Base-by-base conservation (phyloP, 2,797 vertebrate species). In the Sebastiscus tertius region DNA sequence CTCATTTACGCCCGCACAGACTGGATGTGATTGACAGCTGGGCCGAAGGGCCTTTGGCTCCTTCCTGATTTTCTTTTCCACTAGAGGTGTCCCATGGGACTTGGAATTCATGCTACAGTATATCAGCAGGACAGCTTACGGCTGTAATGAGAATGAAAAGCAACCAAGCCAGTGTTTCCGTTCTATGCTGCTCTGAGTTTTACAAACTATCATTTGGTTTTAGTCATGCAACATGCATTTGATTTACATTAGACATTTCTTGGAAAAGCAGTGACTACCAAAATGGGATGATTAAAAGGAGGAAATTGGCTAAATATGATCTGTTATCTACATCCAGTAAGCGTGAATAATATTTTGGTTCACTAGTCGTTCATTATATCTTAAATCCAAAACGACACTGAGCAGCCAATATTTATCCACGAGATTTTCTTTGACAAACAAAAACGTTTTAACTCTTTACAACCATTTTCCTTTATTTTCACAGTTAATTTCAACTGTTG, bases 21-120 rank as follows among this genome's bases (percentile, higher is more conserved):
- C 60, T 67, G 65, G 81, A 80, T 76, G 84, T 94, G 94, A 95
- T 94, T 94, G 95, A 94, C 94, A 95, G 94, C 78, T 86, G 70
- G 84, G 91, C 94, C 89, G 81, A 87, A 75, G 85, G 93, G 88
- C 84, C 79, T 85, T 82, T 90, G 90, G 91, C 91, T 92, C 89
- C 81, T 78, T 90, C 87, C 82, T 88, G 85, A 80, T 89, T 92
- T 93, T 83, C 76, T 87, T 87, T 91, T 92, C 92, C 87, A 89
- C 84, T 83, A 36, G 77, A 92, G 89, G 84, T 87, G 85, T 94
- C 93, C 92, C 75, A 55, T 79, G 92, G 89, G 92, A 93, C 81
- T 88, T 82, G 75, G 83, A 90, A 86, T 88, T 82, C 80, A 80
- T 88, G 91, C 91, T 89, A 84, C 89, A 81, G 85, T 88, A 82